Conservation (phyloP, 1,140 invertebrate species). For the Colletes latitarsis region DNA sequence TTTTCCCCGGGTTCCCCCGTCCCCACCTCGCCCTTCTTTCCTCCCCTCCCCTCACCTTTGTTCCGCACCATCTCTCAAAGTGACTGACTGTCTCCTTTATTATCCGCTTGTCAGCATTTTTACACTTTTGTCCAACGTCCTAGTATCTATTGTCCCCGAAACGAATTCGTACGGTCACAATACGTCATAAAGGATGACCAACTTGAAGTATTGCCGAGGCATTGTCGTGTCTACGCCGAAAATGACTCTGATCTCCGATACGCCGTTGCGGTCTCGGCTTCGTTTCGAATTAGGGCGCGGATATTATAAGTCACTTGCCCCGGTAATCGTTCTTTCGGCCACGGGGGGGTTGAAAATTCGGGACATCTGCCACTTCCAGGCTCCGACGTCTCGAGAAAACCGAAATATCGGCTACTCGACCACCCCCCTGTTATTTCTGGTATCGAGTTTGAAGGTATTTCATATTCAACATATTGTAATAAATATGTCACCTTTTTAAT, state of each 20-base stretch:
- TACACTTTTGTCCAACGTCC: slow-evolving; percentile 80
- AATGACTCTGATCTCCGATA: slow-evolving; percentile 41
- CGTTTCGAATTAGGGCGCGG: slow-evolving; percentile 7
- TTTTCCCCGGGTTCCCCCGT: slow-evolving; percentile 5
- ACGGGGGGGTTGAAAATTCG: background rate
- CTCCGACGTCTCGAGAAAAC: background rate
- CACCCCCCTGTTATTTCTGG: too few relatives aligned
- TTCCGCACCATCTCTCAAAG: slow-evolving; percentile 80
- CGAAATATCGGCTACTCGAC: too few relatives aligned
- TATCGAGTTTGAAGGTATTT: too few relatives aligned
- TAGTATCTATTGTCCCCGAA: slow-evolving; percentile 64
- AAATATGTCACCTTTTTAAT: too few relatives aligned
- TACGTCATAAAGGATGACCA: slow-evolving; percentile 50
- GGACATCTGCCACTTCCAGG: background rate
- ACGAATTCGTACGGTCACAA: slow-evolving; percentile 63
- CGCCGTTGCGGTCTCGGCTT: slow-evolving; percentile 53
- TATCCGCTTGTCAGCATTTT: slow-evolving; percentile 82
- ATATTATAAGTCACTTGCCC: slow-evolving; percentile 11
- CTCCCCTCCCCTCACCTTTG: slow-evolving; percentile 60
- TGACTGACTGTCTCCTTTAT: slow-evolving; percentile 82
- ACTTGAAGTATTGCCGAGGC: slow-evolving; percentile 25
- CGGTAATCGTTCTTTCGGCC: background rate
- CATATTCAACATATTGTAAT: too few relatives aligned
- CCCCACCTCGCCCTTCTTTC: too few relatives aligned
- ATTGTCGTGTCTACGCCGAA: slow-evolving; percentile 14